These are phyloP conservation scores for Neomonachus schauinslandi DNA, from an alignment of 2,113 vertebrate species.

Conservation along the genomic window DNA sequence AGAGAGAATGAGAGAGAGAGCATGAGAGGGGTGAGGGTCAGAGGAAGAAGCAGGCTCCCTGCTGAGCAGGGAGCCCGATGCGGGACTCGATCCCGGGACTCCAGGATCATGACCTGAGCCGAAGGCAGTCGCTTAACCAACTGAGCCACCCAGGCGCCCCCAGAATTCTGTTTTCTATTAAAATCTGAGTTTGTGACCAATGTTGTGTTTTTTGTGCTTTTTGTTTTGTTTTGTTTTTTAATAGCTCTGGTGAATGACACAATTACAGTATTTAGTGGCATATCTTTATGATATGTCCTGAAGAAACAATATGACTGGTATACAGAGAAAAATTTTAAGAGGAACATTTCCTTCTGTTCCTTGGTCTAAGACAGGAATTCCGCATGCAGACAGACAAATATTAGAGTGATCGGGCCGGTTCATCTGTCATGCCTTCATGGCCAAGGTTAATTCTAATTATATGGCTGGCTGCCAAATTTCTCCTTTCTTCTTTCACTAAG, in stretches of 20 bases:
- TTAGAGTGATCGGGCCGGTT: background rate
- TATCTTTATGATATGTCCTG: background rate
- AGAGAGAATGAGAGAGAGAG: too few relatives aligned
- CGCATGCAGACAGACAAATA: background rate
- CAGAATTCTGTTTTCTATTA: constrained; percentile 15
- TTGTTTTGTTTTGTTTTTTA: background rate
- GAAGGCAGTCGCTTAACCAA: too few relatives aligned
- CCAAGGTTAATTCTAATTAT: constrained; percentile 32
- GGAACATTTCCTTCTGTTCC: background rate
- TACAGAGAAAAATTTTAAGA: background rate
- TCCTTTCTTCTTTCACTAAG: background rate
- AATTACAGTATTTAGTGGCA: background rate
- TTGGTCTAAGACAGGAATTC: background rate
- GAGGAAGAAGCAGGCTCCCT: too few relatives aligned
- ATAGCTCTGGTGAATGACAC: background rate
- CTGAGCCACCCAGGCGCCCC: too few relatives aligned
- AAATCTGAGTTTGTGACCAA: background rate
- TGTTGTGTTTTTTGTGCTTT: background rate
- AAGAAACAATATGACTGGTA: background rate
- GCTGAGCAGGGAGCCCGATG: too few relatives aligned
- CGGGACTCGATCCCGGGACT: too few relatives aligned
- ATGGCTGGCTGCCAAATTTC: background rate
- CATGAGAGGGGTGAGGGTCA: too few relatives aligned
- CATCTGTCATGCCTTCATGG: background rate
- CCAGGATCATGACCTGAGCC: too few relatives aligned